Evolutionary conservation across 2,113 vertebrate species (phyloP), one percentile per base, ranked within the genome.

Genomic region (Actenoides hombroni): DNA sequence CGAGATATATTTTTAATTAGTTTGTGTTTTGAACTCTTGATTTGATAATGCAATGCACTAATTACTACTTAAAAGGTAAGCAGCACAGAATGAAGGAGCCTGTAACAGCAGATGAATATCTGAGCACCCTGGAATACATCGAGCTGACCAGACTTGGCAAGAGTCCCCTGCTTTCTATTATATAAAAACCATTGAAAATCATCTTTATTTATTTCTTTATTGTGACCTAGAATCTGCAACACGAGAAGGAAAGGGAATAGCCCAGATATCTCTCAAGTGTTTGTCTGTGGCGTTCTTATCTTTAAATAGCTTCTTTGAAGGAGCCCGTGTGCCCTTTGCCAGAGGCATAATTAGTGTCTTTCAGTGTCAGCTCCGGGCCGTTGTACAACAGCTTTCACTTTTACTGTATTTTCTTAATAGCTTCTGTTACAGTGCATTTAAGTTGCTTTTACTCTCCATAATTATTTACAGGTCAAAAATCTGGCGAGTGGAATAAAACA

Each of bases 391-490:
- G 53, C 68, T 86, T 59, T 54, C 75, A 21, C 86, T 67, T 33
- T 23, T 9, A 4, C 73, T 73, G 5, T 80, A 4, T 95, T 94
- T 94, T 95, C 91, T 73, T 96, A 91, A 93, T 88, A 93, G 78
- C 74, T 89, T 92, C 79, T 60, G 19, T 95, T 94, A 20, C 82
- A 75, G 35, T 26, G 40, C 44, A 26, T 91, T 67, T 81, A 68
- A 93, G 88, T 70, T 96, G 84, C 79, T 76, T 97, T 87, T 97
- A 76, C 79, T 90, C 70, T 90, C 71, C 28, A 7, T 90, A 84
- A 83, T 96, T 96, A 94, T 97, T 97, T 95, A 94, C 95, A 92
- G 81, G 96, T 97, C 97, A 90, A 93, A 92, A 97, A 94, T 83
- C 80, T 35, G 83, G 70, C 3, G 12, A 73, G 60, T 61, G 53